Conservation (phyloP, 2,797 vertebrate species). For the Dendrocincla tyrannina region DNA sequence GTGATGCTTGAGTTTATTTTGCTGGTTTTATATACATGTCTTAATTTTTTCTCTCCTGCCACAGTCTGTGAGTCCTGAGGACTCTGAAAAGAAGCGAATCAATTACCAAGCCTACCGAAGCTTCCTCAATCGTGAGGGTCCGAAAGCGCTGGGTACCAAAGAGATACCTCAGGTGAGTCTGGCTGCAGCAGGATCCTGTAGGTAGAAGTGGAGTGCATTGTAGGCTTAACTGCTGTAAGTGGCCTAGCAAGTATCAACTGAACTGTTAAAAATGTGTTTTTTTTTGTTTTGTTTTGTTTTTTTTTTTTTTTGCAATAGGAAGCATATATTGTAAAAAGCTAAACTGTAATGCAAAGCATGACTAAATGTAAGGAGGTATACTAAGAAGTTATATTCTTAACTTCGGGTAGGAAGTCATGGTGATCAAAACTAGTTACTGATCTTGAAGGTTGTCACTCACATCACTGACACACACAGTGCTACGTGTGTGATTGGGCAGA, state of each 20-base stretch:
- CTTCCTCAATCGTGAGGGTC: slow-evolving; percentile 95
- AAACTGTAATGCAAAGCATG: neutral
- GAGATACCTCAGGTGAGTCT: slow-evolving; percentile 87
- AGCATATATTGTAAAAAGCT: neutral
- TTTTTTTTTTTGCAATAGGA: neutral
- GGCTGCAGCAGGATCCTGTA: neutral
- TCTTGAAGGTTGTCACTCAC: neutral
- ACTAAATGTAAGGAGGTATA: neutral
- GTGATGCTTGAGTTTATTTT: neutral
- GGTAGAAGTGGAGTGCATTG: neutral
- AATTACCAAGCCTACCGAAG: slow-evolving; percentile 89
- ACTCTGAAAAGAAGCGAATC: slow-evolving; percentile 88
- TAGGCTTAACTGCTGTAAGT: neutral
- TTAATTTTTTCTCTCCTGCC: neutral
- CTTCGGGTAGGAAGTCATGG: neutral
- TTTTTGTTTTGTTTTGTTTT: no score
- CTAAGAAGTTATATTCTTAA: neutral
- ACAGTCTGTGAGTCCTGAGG: slow-evolving; percentile 86
- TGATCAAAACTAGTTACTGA: neutral
- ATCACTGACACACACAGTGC: neutral
- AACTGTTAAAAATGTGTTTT: neutral
- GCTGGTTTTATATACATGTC: neutral
- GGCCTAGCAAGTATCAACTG: neutral
- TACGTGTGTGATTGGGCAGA: fast-evolving
- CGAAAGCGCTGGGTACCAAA: slow-evolving; percentile 94